phyloP scores from a whole-genome alignment of 2,888 invertebrate genomes.

The Marasmarcha lunaedactyla region DNA sequence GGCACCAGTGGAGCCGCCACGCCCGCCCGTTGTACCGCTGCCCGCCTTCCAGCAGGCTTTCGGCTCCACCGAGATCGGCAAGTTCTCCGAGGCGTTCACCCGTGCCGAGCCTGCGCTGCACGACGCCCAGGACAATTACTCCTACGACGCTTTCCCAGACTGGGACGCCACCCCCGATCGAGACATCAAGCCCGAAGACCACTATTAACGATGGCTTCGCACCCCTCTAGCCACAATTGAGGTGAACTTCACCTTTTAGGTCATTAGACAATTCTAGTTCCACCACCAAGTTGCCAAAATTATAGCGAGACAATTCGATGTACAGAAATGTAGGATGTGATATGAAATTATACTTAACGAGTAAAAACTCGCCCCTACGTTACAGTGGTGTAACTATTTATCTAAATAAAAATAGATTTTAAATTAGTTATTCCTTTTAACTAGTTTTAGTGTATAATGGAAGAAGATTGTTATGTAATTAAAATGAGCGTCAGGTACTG shows the following conservation, averaged over 20 bases:
- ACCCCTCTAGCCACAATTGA: slow-evolving; percentile 38
- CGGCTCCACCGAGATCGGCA: slow-evolving; percentile 88
- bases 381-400: slow-evolving; percentile 58
- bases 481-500: slow-evolving; percentile 31
- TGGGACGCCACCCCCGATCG: slow-evolving; percentile 50
- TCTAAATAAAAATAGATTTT: slow-evolving; percentile 35
- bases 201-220: slow-evolving; percentile 38
- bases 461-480: slow-evolving; percentile 18
- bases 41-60: slow-evolving; percentile 89
- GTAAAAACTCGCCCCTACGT: slow-evolving; percentile 38
- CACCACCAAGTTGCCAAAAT: slow-evolving; percentile 68
- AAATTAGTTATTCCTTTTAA: slow-evolving; percentile 42
- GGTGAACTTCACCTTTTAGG: slow-evolving; percentile 49
- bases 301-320: slow-evolving; percentile 47
- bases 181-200: slow-evolving; percentile 58
- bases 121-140: slow-evolving; percentile 41
- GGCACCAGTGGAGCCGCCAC: slow-evolving; percentile 42
- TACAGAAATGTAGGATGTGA: slow-evolving; percentile 59
- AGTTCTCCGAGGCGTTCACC: slow-evolving; percentile 80
- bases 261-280: slow-evolving; percentile 61
- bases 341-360: slow-evolving; percentile 50
- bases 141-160: slow-evolving; percentile 50
- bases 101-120: slow-evolving; percentile 65
- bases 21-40: slow-evolving; percentile 70
- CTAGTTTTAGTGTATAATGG: slow-evolving; percentile 52